These are phyloP conservation scores for Colletes gigas DNA, from an alignment of 1,140 invertebrate genomes.

Conservation along the genomic window DNA sequence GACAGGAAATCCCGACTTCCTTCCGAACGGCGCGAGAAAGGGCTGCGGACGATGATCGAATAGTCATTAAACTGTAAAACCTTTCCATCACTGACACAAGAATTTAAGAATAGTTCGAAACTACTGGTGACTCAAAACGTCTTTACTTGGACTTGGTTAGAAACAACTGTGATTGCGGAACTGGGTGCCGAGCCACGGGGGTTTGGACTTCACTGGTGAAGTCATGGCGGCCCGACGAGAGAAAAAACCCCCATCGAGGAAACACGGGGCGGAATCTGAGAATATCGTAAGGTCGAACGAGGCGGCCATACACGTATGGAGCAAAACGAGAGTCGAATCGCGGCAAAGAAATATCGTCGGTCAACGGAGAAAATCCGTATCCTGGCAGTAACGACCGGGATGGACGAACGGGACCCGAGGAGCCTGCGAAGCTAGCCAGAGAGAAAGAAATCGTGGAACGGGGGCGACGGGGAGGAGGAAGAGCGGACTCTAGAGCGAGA, in stretches of 20 bases:
- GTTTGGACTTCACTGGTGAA: conserved; percentile 15
- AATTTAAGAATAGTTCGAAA: no score
- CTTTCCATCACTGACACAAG: no score
- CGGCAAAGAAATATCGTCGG: conserved; percentile 79
- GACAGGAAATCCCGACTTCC: neutral
- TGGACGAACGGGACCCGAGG: conserved; percentile 50
- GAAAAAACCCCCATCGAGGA: conserved; percentile 32
- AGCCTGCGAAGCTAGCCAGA: conserved; percentile 56
- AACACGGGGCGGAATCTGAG: conserved; percentile 47
- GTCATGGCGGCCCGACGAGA: neutral
- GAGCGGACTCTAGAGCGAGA: conserved; percentile 45
- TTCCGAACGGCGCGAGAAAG: conserved; percentile 31
- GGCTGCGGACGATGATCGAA: conserved; percentile 21
- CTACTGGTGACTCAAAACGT: no score
- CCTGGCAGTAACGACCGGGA: conserved; percentile 79
- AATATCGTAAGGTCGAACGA: conserved; percentile 59
- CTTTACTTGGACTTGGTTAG: no score
- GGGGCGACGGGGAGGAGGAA: conserved; percentile 50
- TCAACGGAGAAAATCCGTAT: conserved; percentile 78
- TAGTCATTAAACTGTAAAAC: no score
- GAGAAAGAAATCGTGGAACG: conserved; percentile 57
- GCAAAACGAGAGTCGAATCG: conserved; percentile 62
- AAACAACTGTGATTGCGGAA: no score
- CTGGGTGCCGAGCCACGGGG: neutral
- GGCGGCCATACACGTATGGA: conserved; percentile 39